Evolutionary conservation across 2,888 invertebrate species (phyloP).

Genomic region (Oegoconia quadripuncta): DNA sequence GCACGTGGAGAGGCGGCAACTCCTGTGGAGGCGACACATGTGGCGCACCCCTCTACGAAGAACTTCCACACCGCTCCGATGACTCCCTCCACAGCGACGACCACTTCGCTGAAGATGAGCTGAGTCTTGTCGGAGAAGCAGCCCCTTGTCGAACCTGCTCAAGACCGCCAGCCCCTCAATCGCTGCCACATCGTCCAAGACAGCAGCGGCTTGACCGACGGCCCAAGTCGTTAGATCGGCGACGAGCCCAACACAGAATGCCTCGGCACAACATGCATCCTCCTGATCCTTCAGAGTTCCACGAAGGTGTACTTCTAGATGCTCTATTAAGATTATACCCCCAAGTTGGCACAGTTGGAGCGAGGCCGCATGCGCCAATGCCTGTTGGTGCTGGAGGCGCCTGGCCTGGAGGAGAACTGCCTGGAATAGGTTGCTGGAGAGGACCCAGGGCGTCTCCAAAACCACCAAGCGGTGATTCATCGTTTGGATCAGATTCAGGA

Average conservation of each 20-base stretch:
- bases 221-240: conserved; percentile 75
- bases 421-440: conserved; percentile 79
- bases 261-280: conserved; percentile 78
- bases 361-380: conserved; percentile 65
- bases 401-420: conserved; percentile 83
- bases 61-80: conserved; percentile 82
- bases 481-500: conserved; percentile 91
- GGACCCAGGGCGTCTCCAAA: conserved; percentile 76
- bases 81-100: conserved; percentile 85
- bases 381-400: conserved; percentile 81
- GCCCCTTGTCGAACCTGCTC: conserved; percentile 72
- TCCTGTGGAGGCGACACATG: conserved; percentile 62
- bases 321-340: conserved; percentile 85
- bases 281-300: conserved; percentile 88
- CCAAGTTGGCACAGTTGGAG: conserved; percentile 83
- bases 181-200: conserved; percentile 77
- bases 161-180: conserved; percentile 71
- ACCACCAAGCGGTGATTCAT: conserved; percentile 85
- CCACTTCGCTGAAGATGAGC: conserved; percentile 91
- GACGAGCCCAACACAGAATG: conserved; percentile 67
- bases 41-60: conserved; percentile 90
- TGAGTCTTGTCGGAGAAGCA: conserved; percentile 77
- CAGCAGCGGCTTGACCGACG: conserved; percentile 80
- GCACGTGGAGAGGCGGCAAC: conserved; percentile 79
- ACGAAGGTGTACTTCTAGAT: conserved; percentile 89